Evolutionary conservation across 2,797 vertebrate genomes (phyloP), one percentile per base, ranked within the genome.

Genomic region (Chelon labrosus): DNA sequence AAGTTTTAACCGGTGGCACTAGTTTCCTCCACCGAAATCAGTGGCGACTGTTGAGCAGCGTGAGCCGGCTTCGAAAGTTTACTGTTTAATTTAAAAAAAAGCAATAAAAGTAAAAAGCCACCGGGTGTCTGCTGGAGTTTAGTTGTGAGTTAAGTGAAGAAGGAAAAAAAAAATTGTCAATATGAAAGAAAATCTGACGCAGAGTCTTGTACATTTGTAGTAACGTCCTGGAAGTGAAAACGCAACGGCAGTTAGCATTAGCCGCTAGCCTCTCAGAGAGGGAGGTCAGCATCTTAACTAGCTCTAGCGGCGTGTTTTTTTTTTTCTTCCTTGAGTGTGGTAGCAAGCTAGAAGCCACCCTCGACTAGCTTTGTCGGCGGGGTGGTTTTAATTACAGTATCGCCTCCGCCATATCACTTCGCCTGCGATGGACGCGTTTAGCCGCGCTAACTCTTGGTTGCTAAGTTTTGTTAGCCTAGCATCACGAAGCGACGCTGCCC

Each of bases 401-500:
- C 75, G 17, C 58, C 66, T 77, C 75, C 86, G 75, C 84, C 83
- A 80, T 80, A 79, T 67, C 79, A 27, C 53, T 71, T 71, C 46
- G 59, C 61, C 37, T 66, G 79, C 78, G 72, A 39, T 35, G 52
- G 22, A 2, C 70, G 58, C 55, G 63, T n/a, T 49, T 75, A 70
- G 62, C 67, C 22, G 25, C 20, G 82, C 64, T 79, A 67, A 78
- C 72, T 83, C 52, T 47, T 19, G 22, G 50, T 17, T 55, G 79
- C 82, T 77, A 76, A 70, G 77, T 84, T 75, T n/a, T 37, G 74
- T 51, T 89, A 89, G 83, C 83, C 59, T 61, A 46, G 35, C 25
- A 44, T 20, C 17, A 16, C 27, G 53, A 51, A 60, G 47, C 20
- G 27, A 0, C 54, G 31, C 17, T 20, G 38, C 35, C 1, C 20